Evolutionary conservation across 2,113 vertebrate species (phyloP), one percentile per base, ranked within the genome.

Genomic region (Himantopus leucocephalus): DNA sequence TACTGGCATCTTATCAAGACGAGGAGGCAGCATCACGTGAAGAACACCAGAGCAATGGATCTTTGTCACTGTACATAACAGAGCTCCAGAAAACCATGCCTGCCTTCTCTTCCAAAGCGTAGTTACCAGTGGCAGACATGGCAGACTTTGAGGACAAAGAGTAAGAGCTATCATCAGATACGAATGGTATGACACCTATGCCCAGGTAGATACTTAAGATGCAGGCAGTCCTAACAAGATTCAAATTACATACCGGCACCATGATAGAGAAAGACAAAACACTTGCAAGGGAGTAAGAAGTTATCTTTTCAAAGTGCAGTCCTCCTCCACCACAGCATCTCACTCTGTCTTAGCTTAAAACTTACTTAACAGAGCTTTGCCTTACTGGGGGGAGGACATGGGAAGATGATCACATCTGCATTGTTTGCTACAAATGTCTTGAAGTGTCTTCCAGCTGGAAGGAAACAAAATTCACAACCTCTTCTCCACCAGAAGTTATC

Each of bases 401-500:
- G 59, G 34, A 71, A 87, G 60, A 56, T 6, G 9, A 50, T 0
- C 85, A 52, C 55, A 76, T 78, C 64, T 67, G 32, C 62, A 58
- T 4, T 41, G 39, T 12, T 75, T 26, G 9, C 68, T 96, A 80
- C 67, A 78, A 90, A 82, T 21, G 10, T 35, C 71, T 92, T 26
- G 26, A 71, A 86, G 62, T 37, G 48, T 75, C 94, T 90, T 93
- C 92, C 70, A 94, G 50, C 56, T 94, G 59, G n/a, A 84, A 91
- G 63, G 52, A 88, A 94, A 77, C 20, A 84, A 76, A 88, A 95
- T 41, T 71, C 83, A 59, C 79, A 22, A 58, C 14, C 11, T 93
- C 94, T 73, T 85, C 91, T 87, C 64, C 82, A 96, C 66, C 85
- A 86, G 77, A 78, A 97, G 90, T 88, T 58, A 94, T 47, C 85